A percentile compares a stretch with the other conserved stretches of the same genome.
Conservation (phyloP, 2,888 invertebrate species). For the Altica lythri region DNA sequence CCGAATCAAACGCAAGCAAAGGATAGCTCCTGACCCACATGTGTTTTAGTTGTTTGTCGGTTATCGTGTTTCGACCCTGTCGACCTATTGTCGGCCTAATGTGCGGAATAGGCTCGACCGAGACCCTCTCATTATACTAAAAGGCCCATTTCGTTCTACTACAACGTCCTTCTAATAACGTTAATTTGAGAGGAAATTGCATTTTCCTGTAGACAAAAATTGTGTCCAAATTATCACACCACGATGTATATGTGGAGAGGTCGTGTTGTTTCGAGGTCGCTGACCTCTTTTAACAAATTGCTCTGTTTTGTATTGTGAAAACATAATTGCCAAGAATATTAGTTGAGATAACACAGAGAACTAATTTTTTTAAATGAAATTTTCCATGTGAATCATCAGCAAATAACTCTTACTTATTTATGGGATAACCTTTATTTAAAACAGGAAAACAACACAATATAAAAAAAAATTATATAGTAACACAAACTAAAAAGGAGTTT, state of each 20-base stretch:
- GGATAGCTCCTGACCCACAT: constrained; percentile 1
- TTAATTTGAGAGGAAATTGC: constrained; percentile 44
- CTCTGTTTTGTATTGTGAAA: too few species aligned
- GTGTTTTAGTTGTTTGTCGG: constrained; percentile 9
- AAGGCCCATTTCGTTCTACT: constrained; percentile 48
- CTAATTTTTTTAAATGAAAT: too few species aligned
- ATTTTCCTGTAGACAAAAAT: constrained; percentile 32
- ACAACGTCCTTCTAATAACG: constrained; percentile 47
- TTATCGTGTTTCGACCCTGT: constrained; percentile 20
- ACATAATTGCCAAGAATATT: too few species aligned
- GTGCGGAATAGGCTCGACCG: constrained; percentile 39
- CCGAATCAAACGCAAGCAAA: constrained; percentile 5
- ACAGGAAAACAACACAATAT: too few species aligned
- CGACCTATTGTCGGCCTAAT: constrained; percentile 24
- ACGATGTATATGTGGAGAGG: constrained; percentile 6
- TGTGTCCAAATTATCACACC: constrained; percentile 19
- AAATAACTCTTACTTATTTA: too few species aligned
- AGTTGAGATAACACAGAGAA: too few species aligned
- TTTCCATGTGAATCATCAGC: too few species aligned
- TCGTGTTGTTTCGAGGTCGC: constrained; percentile 1
- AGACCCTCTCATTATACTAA: constrained; percentile 50
- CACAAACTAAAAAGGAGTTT: too few species aligned
- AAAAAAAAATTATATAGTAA: too few species aligned
- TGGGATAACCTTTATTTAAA: too few species aligned
- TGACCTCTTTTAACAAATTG: constrained; percentile 11